Evolutionary conservation across 1,140 invertebrate genomes (phyloP), one percentile per base, ranked within the genome.

Genomic region (Dolichoris vasculosae): DNA sequence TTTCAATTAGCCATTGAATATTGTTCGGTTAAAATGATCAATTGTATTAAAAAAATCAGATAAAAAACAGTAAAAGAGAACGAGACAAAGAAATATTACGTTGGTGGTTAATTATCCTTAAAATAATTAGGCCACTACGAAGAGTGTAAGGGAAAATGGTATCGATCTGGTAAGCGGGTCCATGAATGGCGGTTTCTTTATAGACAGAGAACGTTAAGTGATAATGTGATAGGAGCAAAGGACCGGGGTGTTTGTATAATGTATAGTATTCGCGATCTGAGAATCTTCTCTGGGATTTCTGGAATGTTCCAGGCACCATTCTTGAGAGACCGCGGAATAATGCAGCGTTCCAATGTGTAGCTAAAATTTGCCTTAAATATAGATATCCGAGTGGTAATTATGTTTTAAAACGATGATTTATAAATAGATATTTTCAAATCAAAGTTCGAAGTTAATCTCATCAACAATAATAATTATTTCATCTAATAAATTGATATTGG

Each of bases 81-180:
- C 9, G 35, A 17, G 8, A 9, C 23, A 23, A 32, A 38, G 8
- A 82, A 73, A 46, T 35, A 55, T 63, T 63, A 81, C 55, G 32
- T 67, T 48, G 35, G 80, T 40, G 80, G 80, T 73, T 82, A 83
- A 83, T 83, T 83, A 76, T 76, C 82, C 67, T 63, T 32, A 8
- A 46, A 76, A 55, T 48, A 76, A 76, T 83, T 83, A 83, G 35
- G 69, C n/a, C 3, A n/a, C 51, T 32, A 0, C 51, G 38, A 83
- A 63, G 35, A 32, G 48, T n/a, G 35, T 9, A 11, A 69, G 38
- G 38, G 63, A 43, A 23, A n/a, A n/a, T n/a, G 15, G 48, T 43
- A 82, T 82, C 30, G 64, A 82, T 82, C 35, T 43, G n/a, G 6
- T 32, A 51, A n/a, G 46, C 30, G 15, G 13, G 38, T 30, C 38